Percentiles rank a stretch among this genome's conserved stretches.
Conservation (phyloP, 2,113 vertebrate species). For the Phaetusa simplex region DNA sequence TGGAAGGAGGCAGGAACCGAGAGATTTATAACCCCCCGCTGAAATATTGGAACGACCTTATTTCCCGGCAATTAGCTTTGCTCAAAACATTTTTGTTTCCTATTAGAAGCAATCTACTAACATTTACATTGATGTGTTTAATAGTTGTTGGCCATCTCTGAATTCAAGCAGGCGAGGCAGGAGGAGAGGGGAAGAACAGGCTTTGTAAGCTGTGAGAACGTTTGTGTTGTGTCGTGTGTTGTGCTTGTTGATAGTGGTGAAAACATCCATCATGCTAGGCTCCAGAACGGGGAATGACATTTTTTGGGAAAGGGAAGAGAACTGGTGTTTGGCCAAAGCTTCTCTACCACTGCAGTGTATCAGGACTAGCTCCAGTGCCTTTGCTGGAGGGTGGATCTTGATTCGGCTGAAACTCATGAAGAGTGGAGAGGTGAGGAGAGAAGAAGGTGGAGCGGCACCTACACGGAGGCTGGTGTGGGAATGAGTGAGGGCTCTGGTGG, state of each 20-base stretch:
- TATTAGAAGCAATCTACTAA: slow-evolving; percentile 57
- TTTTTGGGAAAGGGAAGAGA: not conserved
- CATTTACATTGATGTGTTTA: slow-evolving; percentile 34
- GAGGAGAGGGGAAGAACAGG: not conserved
- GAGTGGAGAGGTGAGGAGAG: not conserved
- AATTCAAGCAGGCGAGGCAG: not conserved
- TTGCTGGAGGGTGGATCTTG: not conserved
- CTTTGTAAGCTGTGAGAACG: not conserved
- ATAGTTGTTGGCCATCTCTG: slow-evolving; percentile 38
- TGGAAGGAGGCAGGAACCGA: slow-evolving; percentile 36
- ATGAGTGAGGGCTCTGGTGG: not conserved
- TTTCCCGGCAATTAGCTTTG: slow-evolving; percentile 63
- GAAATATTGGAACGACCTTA: slow-evolving; percentile 64
- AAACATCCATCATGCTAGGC: not conserved
- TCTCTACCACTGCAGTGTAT: not conserved
- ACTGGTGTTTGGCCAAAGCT: not conserved
- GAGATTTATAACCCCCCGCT: slow-evolving; percentile 57
- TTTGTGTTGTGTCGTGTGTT: not conserved
- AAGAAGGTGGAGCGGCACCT: not conserved
- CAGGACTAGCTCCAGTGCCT: not conserved
- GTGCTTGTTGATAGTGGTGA: not conserved
- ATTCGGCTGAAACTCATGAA: not conserved
- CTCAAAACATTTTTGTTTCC: slow-evolving; percentile 69
- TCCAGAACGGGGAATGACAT: not conserved
- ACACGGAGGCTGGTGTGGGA: not conserved